These are phyloP conservation scores for Allophyes oxyacanthae DNA, from an alignment of 2,888 invertebrate genomes.

Conservation along the genomic window DNA sequence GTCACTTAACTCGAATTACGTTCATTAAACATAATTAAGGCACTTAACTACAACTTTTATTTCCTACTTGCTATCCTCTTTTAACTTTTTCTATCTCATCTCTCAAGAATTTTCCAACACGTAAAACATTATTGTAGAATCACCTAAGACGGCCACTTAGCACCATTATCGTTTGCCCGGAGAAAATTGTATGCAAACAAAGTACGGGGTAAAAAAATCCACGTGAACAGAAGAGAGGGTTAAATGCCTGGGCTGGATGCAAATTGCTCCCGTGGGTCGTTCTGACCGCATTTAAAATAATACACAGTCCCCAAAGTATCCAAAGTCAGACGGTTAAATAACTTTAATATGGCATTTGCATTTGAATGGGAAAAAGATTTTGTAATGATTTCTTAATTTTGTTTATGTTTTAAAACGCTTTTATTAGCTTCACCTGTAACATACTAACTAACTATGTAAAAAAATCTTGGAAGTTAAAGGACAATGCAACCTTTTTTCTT, in stretches of 20 bases:
- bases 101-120: slow-evolving; percentile 16
- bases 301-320: slow-evolving; percentile 38
- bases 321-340: slow-evolving; percentile 28
- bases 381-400: slow-evolving; percentile 29
- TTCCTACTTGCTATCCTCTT: not conserved
- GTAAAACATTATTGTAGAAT: slow-evolving; percentile 30
- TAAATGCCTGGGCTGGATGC: slow-evolving; percentile 53
- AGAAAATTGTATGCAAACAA: slow-evolving; percentile 53
- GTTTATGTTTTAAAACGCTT: slow-evolving; percentile 29
- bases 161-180: slow-evolving; percentile 42
- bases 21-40: slow-evolving; percentile 17
- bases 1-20: slow-evolving; percentile 6
- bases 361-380: slow-evolving; percentile 32
- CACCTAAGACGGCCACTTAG: slow-evolving; percentile 47
- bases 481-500: too few relatives aligned
- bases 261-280: slow-evolving; percentile 55
- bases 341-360: slow-evolving; percentile 49
- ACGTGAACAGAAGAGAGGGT: slow-evolving; percentile 49
- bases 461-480: too few relatives aligned
- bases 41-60: slow-evolving; percentile 7
- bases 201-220: slow-evolving; percentile 43
- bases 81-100: slow-evolving; percentile 20
- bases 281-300: slow-evolving; percentile 59
- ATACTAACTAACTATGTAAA: too few relatives aligned
- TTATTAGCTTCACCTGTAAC: too few relatives aligned